Base-by-base conservation (phyloP, 2,888 invertebrate genomes). In the Conistra vaccinii region DNA sequence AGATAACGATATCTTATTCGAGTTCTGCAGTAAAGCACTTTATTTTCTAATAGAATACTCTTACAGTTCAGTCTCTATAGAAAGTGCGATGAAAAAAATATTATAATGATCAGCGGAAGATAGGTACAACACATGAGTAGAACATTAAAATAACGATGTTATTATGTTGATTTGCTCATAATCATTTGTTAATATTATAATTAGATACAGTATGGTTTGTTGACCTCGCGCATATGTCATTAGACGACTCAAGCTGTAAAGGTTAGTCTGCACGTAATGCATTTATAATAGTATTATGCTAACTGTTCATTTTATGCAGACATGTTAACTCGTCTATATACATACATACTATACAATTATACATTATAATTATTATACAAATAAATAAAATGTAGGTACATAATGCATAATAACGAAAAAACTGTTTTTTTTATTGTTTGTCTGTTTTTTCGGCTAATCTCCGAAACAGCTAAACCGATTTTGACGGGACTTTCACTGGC, bases 141-240 rank as follows among this genome's bases (percentile, higher is more conserved):
- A 51, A 51, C 42, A 60, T 60, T 69, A 53, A 42, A 39, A 58
- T 39, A 60, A 80, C 29, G 55, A 45, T 35, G 26, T 17, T 39
- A 42, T 39, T 53, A 79, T 45, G 45, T 29, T 57, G 51, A 72
- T 57, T 35, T 35, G 35, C 2, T 17, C 12, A 39, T 78, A 35
- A 55, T 48, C 29, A 53, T 58, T 58, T 42, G 14, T 42, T 51
- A 57, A 70, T 58, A 51, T 58, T 35, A 45, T n/a, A 42, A 57
- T 48, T 39, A 57, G 29, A 14, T 32, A 29, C n/a, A 48, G n/a
- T 9, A 17, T 32, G 51, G 70, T n/a, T 12, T 23, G 48, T 58
- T 78, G 42, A 75, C 42, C 58, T 23, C 32, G 32, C 32, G 39
- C 9, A 23, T 45, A 55, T 32, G 69, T 32, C 69, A 23, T n/a